Evolutionary conservation across 2,113 vertebrate species (phyloP).

Genomic region (Capreolus pygargus): DNA sequence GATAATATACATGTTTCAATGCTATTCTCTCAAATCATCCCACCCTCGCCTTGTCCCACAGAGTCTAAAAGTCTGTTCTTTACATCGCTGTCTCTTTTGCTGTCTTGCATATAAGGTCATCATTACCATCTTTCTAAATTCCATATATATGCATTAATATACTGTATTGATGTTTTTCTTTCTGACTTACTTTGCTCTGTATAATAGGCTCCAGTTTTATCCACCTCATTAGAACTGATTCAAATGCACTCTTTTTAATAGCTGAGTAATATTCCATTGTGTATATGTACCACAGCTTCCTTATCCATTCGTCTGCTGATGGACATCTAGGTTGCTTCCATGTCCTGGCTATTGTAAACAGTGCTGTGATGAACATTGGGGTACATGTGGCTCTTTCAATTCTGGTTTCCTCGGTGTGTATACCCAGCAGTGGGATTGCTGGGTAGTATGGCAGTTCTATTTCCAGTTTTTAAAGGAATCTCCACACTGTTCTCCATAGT

Average conservation of each 20-base stretch:
- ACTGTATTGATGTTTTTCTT: neutral
- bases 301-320: neutral
- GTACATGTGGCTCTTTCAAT: accelerated
- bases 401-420: neutral
- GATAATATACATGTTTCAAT: neutral
- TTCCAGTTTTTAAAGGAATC: neutral
- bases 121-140: neutral
- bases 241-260: neutral
- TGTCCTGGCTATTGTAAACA: neutral
- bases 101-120: neutral
- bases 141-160: neutral
- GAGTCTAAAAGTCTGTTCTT: neutral
- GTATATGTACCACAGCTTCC: neutral
- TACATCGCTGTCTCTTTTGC: neutral
- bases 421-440: neutral
- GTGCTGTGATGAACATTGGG: neutral
- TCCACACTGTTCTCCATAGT: neutral
- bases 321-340: neutral
- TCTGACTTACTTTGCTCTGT: neutral
- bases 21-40: neutral
- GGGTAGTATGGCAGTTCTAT: neutral
- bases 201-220: neutral
- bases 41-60: neutral
- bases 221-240: neutral
- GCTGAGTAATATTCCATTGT: neutral